phyloP scores from a whole-genome alignment of 2,113 vertebrate species.

The Circaetus gallicus region DNA sequence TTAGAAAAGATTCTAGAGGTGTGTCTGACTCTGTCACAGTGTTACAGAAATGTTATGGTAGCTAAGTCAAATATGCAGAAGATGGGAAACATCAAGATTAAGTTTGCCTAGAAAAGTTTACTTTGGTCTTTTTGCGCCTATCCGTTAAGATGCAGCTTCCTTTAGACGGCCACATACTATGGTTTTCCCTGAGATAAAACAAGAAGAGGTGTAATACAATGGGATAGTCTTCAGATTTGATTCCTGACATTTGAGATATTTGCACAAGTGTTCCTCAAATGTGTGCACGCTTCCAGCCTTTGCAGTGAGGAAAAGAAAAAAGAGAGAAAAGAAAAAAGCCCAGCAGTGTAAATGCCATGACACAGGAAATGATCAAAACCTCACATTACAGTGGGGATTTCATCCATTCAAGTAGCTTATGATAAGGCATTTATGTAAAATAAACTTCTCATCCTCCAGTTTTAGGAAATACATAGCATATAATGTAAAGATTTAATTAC shows the following conservation, averaged over 20 bases:
- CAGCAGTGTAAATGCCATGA: neutral
- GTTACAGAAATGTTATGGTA: neutral
- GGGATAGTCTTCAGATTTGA: neutral
- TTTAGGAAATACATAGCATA: neutral
- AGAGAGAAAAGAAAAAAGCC: neutral
- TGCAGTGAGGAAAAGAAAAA: neutral
- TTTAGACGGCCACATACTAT: neutral
- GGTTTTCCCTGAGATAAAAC: neutral
- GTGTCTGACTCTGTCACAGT: neutral
- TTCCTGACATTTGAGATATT: slow-evolving; percentile 1
- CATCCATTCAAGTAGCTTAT: neutral
- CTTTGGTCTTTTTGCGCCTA: neutral
- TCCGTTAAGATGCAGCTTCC: neutral
- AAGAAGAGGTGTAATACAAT: neutral
- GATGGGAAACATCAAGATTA: neutral
- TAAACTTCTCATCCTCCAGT: neutral
- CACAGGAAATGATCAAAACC: neutral
- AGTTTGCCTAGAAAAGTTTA: neutral
- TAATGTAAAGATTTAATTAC: neutral
- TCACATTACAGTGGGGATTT: neutral
- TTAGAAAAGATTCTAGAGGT: neutral
- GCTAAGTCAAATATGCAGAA: neutral
- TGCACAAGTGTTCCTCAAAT: neutral
- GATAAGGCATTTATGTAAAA: neutral
- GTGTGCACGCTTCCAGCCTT: neutral